phyloP scores from a whole-genome alignment of 2,888 invertebrate species.

The Lissocephala sabroskyi region DNA sequence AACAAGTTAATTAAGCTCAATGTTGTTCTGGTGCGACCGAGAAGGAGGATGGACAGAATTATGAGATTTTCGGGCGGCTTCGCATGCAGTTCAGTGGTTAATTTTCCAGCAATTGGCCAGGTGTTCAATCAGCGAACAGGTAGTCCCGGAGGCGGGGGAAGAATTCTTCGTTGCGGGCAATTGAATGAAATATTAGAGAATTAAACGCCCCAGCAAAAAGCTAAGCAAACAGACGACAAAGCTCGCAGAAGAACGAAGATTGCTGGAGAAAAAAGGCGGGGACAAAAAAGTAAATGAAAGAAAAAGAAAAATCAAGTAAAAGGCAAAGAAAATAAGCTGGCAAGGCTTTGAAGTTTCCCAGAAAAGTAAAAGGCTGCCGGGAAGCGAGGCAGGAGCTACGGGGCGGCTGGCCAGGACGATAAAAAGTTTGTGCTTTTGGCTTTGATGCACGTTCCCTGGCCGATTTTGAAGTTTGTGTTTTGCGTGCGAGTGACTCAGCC shows the following conservation, averaged over 20 bases:
- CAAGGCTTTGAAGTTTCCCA: slow-evolving; percentile 63
- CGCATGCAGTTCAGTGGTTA: slow-evolving; percentile 17
- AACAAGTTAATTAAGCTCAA: slow-evolving; percentile 66
- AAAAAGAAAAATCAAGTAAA: slow-evolving; percentile 5
- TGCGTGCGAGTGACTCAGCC: slow-evolving; percentile 6
- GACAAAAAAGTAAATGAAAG: slow-evolving; percentile 1
- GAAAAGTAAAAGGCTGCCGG: slow-evolving; percentile 59
- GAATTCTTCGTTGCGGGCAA: background rate
- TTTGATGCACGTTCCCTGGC: slow-evolving; percentile 64
- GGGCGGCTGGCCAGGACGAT: slow-evolving; percentile 28
- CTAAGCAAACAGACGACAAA: slow-evolving; percentile 2
- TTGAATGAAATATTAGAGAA: slow-evolving; percentile 14
- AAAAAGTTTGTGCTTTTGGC: slow-evolving; percentile 56
- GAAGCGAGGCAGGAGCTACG: no score
- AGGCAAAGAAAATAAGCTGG: slow-evolving; percentile 42
- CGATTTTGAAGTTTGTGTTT: slow-evolving; percentile 51
- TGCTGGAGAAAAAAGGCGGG: background rate
- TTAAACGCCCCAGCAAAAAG: slow-evolving; percentile 24
- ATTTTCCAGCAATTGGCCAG: slow-evolving; percentile 7
- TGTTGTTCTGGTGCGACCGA: slow-evolving; percentile 7
- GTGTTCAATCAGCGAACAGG: no score
- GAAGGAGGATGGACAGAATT: no score
- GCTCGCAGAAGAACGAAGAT: background rate
- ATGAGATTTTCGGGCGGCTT: slow-evolving; percentile 27
- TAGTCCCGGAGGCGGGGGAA: background rate